Percentiles rank a stretch among this genome's conserved stretches.
phyloP scores from a whole-genome alignment of 2,888 invertebrate species.

The Amiota minor region DNA sequence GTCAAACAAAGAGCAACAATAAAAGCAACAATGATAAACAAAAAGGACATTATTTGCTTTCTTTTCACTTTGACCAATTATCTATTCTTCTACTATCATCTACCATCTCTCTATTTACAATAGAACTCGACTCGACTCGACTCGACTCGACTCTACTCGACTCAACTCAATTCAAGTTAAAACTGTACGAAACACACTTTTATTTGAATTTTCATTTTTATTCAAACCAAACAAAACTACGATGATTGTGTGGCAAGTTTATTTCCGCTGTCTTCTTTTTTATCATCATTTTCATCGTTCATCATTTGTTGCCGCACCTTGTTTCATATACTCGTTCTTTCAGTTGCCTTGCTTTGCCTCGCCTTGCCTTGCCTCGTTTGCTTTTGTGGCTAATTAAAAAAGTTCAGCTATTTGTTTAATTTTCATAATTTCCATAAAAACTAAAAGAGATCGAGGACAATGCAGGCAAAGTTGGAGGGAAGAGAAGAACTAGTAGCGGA shows the following conservation, averaged over 20 bases:
- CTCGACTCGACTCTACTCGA: neutral
- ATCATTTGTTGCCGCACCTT: neutral
- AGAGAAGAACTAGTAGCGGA: conserved; percentile 17
- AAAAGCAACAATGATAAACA: neutral
- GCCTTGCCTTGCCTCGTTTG: neutral
- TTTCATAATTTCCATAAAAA: conserved; percentile 57
- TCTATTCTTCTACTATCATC: too few species aligned
- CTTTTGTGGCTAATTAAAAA: conserved; percentile 59
- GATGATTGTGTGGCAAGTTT: conserved; percentile 28
- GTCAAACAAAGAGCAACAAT: conserved; percentile 18
- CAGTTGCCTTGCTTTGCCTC: too few species aligned
- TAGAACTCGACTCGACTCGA: neutral
- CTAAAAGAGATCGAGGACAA: conserved; percentile 36
- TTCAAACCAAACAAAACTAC: conserved; percentile 31
- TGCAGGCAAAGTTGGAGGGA: conserved; percentile 20
- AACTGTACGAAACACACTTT: conserved; percentile 38
- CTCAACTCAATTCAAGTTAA: neutral
- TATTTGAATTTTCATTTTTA: conserved; percentile 36
- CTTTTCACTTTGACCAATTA: neutral
- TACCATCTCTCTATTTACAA: neutral
- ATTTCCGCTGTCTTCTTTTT: neutral
- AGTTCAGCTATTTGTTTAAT: conserved; percentile 61
- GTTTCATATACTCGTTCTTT: too few species aligned
- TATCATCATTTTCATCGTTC: neutral
- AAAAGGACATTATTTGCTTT: neutral